Percentiles rank a stretch among this genome's conserved stretches.
phyloP scores from a whole-genome alignment of 1,140 invertebrate species.

The Sinella curviseta region DNA sequence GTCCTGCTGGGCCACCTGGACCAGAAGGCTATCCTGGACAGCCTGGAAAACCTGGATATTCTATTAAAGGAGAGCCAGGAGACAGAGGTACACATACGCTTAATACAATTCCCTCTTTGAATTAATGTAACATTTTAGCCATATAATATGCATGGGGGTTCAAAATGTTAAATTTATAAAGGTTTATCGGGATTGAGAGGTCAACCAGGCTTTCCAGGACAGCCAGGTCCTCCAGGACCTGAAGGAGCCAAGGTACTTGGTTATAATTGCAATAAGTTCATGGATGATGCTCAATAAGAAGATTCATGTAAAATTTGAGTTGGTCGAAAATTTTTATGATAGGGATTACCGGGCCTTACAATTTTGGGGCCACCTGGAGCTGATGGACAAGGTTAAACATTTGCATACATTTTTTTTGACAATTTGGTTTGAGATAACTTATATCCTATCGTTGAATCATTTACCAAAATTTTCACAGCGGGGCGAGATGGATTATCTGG shows the following conservation, averaged over 20 bases:
- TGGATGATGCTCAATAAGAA: neutral
- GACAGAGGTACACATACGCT: slow-evolving; percentile 24
- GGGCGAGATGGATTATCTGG: slow-evolving; percentile 27
- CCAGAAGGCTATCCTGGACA: slow-evolving; percentile 27
- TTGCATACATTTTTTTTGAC: neutral
- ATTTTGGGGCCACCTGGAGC: slow-evolving; percentile 39
- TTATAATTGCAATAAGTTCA: slow-evolving; percentile 59
- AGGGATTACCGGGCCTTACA: slow-evolving; percentile 38
- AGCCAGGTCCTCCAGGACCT: slow-evolving; percentile 26
- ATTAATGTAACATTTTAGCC: neutral
- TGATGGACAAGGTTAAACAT: slow-evolving; percentile 11
- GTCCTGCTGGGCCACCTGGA: slow-evolving; percentile 25
- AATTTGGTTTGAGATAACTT: neutral
- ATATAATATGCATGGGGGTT: no score
- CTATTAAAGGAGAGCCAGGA: slow-evolving; percentile 41
- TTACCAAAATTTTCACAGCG: neutral
- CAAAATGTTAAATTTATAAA: neutral
- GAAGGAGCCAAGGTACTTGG: slow-evolving; percentile 58
- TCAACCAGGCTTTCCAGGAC: slow-evolving; percentile 25
- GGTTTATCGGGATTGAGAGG: slow-evolving; percentile 26
- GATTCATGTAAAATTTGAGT: neutral
- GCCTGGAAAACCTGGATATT: slow-evolving; percentile 25
- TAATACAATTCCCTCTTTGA: no score
- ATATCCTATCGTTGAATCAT: neutral
- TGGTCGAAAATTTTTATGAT: neutral